Conservation (phyloP, 2,113 vertebrate genomes). For the Leptodactylus fuscus region DNA sequence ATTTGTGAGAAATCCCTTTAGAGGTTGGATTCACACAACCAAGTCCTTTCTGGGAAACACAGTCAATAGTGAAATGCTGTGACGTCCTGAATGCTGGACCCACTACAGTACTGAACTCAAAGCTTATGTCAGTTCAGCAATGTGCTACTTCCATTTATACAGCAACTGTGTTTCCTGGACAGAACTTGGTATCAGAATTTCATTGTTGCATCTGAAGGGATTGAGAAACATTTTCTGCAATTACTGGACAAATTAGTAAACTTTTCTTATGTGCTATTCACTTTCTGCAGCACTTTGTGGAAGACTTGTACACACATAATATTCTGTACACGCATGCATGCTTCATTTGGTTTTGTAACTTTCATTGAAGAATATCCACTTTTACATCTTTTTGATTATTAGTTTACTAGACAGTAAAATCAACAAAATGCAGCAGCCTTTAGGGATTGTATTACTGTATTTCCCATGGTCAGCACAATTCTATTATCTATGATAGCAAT, state of each 20-base stretch:
- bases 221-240: not conserved
- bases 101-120: too few relatives aligned
- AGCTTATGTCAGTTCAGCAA: too few relatives aligned
- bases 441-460: not conserved
- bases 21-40: too few relatives aligned
- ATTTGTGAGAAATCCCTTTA: too few relatives aligned
- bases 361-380: not conserved
- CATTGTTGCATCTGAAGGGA: not conserved
- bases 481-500: not conserved
- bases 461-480: not conserved
- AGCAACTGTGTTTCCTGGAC: not conserved
- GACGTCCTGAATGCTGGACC: too few relatives aligned
- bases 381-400: not conserved
- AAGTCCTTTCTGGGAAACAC: too few relatives aligned
- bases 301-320: conserved; percentile 4
- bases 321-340: not conserved
- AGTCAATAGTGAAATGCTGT: too few relatives aligned
- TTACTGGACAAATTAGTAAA: not conserved
- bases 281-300: not conserved
- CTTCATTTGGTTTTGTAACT: not conserved
- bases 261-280: not conserved
- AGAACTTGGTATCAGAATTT: not conserved
- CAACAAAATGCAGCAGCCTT: not conserved
- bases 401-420: too few relatives aligned
- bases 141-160: too few relatives aligned